Base-by-base conservation (phyloP, 2,888 invertebrate species). In the Hirudinaria manillensis region DNA sequence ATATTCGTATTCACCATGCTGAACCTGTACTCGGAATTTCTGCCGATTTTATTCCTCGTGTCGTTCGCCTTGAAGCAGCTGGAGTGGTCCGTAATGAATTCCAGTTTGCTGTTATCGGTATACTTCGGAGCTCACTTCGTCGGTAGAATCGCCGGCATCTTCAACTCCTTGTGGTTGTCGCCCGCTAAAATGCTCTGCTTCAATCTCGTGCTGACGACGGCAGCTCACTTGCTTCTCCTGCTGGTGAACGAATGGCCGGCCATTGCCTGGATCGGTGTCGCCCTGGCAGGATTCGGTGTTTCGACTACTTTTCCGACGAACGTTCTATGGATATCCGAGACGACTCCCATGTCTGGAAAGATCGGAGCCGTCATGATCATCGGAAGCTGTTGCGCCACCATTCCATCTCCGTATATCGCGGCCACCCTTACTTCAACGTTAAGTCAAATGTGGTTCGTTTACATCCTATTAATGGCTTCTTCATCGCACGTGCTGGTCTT, bases 261-360 rank as follows among this genome's bases (percentile, higher is more conserved):
- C n/a, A 16, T 77, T 38, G 67, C 65, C 21, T 77, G 77, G 77
- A 34, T 76, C 0, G n/a, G 70, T 55, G 74, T 65, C 4, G 29
- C 32, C 53, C 21, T 76, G 27, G 56, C 75, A 29, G 77, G 77
- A 32, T 61, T 74, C 68, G 77, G 76, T 38, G 70, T 76, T 34
- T 77, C 77, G 34, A 70, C 70, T 27, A 75, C 74, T 6, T 77
- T 77, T 65, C 73, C 77, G 21, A n/a, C 72, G 2, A 74, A 53
- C 51, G 53, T 77, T 36, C 74, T 77, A 0, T 77, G 76, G 76
- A 73, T 73, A 10, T 76, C 75, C 6, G 73, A 76, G 51, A 38
- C 53, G 27, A 38, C 65, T 16, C 70, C 21, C 27, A 56, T 73
- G n/a, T 32, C 34, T 38, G 73, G 73, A n/a, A 61, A 38, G 32